Base-by-base conservation (phyloP, 2,113 vertebrate species). In the Morone saxatilis region DNA sequence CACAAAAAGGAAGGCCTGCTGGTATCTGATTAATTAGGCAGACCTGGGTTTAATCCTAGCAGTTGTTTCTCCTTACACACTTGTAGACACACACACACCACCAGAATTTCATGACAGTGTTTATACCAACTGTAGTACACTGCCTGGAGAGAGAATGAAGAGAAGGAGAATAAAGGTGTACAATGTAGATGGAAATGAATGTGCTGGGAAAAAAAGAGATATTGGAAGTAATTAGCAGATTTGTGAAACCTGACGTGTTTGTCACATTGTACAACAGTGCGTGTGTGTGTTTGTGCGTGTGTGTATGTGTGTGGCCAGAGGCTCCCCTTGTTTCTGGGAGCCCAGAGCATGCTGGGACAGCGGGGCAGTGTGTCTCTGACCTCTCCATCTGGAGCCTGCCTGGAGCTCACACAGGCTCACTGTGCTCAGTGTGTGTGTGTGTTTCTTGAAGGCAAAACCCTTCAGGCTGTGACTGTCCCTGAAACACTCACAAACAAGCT, bases 361-460 rank as follows among this genome's bases (percentile, higher is more conserved):
- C 76, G 66, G 93, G 93, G 88, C 91, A 93, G 87, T 92, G 92
- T 92, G 89, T 90, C 87, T 91, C 87, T 94, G 94, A 95, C 93
- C 95, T 85, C 91, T 94, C 95, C 95, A 95, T 95, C 95, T 96
- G 95, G 94, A 93, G 88, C 82, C 87, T 89, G 91, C 88, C 89
- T 90, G 76, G 78, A 91, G 90, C 88, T 84, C 77, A 41, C 76
- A 86, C 90, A 72, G 78, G 63, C 87, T 88, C 4, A 25, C 86
- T 91, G 78, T 79, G 60, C 71, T 81, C 17, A 22, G 36, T 65
- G 71, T 71, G 65, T 53, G 10, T 71, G 86, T 85, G 85, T 76
- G 80, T 86, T 70, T 89, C 83, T 93, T 87, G 68, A 90, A 94
- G 92, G 93, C 88, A 92, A 91, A 92, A 80, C 83, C 89, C 93